Evolutionary conservation across 2,888 invertebrate genomes (phyloP), one percentile per base, ranked within the genome.

Genomic region (Drosophila kokeensis): DNA sequence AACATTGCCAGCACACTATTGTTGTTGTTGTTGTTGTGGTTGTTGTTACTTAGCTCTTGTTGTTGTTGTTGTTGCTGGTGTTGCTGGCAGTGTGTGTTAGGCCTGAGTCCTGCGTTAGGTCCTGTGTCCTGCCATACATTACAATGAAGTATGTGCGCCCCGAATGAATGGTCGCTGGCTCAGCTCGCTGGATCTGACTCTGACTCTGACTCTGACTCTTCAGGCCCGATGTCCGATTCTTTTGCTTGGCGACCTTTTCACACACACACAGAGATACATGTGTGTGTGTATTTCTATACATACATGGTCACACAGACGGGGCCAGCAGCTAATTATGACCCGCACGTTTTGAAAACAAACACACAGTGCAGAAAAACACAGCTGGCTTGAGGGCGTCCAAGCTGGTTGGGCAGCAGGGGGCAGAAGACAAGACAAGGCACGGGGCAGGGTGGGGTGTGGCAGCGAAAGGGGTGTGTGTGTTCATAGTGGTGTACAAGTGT

Each of bases 271-370:
- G 5, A 36, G 66, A 52, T 49, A 24, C 2, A 2, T 24, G 29
- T 52, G 38, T 65, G n/a, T 42, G 38, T 40, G 38, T 60, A 48
- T 70, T 57, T 52, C 49, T 65, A 55, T 62, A 24, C 65, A 76
- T 68, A 73, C 76, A 76, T 76, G 73, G 66, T 68, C 73, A 72
- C 73, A 79, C 76, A 78, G 79, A 73, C 79, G 81, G 81, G 81
- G 81, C 80, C 82, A 83, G 83, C 88, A 85, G 84, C 92, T 92
- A 92, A 92, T 92, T 92, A 92, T 92, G 91, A 91, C 92, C 92
- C 92, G 91, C 92, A 92, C 91, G 88, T 91, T 92, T 91, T 87
- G 76, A 80, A 89, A 87, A 84, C 86, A 89, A 89, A 87, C 89
- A 55, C 18, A 69, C 60, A 55, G 36, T 54, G 54, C 65, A 54